Percentiles rank a stretch among this genome's conserved stretches.
Conservation (phyloP, 2,113 vertebrate genomes). For the Tragelaphus buxtoni region DNA sequence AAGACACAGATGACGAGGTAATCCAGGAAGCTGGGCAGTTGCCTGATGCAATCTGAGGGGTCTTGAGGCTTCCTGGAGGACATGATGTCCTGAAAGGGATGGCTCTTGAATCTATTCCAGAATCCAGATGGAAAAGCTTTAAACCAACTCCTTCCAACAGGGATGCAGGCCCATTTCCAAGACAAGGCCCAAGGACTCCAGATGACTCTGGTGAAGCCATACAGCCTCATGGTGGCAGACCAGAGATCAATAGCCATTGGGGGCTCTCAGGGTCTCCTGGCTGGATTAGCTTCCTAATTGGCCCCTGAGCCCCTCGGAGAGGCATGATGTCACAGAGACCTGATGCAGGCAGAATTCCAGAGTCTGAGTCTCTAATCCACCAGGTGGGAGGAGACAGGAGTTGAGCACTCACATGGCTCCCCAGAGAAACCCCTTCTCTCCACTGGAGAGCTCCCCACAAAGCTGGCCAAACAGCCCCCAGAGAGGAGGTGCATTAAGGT, state of each 20-base stretch:
- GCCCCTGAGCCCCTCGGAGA: neutral
- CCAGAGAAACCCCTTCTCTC: neutral
- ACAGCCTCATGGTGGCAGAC: neutral
- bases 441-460: neutral
- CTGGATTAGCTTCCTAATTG: neutral
- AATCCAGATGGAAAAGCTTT: neutral
- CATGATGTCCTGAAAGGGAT: neutral
- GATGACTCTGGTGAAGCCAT: neutral
- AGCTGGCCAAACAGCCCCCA: neutral
- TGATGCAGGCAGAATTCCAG: neutral
- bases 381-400: neutral
- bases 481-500: constrained; percentile 41
- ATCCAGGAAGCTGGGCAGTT: neutral
- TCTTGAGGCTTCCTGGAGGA: neutral
- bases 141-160: neutral
- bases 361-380: neutral
- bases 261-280: neutral
- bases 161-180: neutral
- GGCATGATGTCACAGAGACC: neutral
- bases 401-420: neutral
- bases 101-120: neutral
- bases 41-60: neutral
- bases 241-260: neutral
- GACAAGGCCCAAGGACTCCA: neutral
- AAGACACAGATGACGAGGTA: neutral